Evolutionary conservation across 2,888 invertebrate genomes (phyloP).

Genomic region (Pachydiplax longipennis): DNA sequence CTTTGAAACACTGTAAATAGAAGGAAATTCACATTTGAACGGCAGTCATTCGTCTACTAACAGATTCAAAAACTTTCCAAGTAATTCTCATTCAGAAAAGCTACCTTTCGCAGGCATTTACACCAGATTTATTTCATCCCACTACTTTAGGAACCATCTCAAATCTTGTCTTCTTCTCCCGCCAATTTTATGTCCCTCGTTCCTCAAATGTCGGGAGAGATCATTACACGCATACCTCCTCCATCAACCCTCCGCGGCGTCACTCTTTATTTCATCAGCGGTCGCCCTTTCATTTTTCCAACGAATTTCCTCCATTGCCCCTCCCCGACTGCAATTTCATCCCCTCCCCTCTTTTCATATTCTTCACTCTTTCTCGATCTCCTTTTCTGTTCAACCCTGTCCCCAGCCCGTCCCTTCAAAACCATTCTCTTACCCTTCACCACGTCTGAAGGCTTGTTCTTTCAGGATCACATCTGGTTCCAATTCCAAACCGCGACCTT

Average conservation of each 20-base stretch:
- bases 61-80: too few relatives aligned
- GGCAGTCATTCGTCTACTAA: too few relatives aligned
- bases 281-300: not conserved
- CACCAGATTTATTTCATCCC: too few relatives aligned
- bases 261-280: not conserved
- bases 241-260: not conserved
- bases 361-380: not conserved
- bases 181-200: too few relatives aligned
- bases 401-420: not conserved
- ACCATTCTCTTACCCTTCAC: not conserved
- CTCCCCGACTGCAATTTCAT: not conserved
- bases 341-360: not conserved
- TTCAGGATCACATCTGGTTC: constrained; percentile 1
- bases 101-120: too few relatives aligned
- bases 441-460: constrained; percentile 22
- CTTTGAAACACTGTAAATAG: too few relatives aligned
- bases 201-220: too few relatives aligned
- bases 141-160: too few relatives aligned
- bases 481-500: constrained; percentile 1
- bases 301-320: not conserved
- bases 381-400: not conserved
- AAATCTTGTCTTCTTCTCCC: too few relatives aligned
- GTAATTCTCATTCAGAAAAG: too few relatives aligned
- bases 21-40: too few relatives aligned
- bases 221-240: not conserved